Base-by-base conservation (phyloP, 2,888 invertebrate species). In the Lutraria lutraria region DNA sequence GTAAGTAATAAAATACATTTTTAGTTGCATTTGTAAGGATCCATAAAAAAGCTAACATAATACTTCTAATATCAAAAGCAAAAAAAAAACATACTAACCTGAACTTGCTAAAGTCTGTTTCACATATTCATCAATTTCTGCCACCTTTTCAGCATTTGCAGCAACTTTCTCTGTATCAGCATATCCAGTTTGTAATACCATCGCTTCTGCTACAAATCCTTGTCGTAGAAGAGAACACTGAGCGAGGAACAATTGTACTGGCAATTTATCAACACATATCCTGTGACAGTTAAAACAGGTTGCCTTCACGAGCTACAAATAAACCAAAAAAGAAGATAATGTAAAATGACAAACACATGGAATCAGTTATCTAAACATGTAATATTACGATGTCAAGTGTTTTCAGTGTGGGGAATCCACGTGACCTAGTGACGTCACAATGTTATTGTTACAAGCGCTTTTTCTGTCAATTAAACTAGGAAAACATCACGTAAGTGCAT, bases 201-300 rank as follows among this genome's bases (percentile, higher is more conserved):
- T 91, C 0, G 94, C 93, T 10, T 89, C 90, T 0, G 91, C 82
- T 19, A 96, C 85, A 16, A 93, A 92, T 2, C 96, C 96, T n/a
- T 87, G 90, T 54, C 98, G 97, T 6, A 99, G 96, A 8, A 99
- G 97, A 89, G 97, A 97, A 84, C 98, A 96, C 94, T 98, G 98
- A 25, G 98, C 97, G 86, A 97, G 97, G 0, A 98, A 97, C 54
- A 98, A 95, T 93, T 94, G n/a, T 12, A 90, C 90, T 12, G 88
- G 83, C 10, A 90, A 86, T n/a, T 92, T 93, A 21, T 94, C 85
- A 60, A 95, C 87, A 12, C 86, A 88, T 56, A 95, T 81, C 21
- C 96, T 94, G 87, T 97, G 96, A 88, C 97, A 97, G 60, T 95
- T 93, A 81, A 97, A 96, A 92, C 97, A 97, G 0, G 96, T 96